Evolutionary conservation across 2,888 invertebrate genomes (phyloP).

Genomic region (Camponotus fellah): DNA sequence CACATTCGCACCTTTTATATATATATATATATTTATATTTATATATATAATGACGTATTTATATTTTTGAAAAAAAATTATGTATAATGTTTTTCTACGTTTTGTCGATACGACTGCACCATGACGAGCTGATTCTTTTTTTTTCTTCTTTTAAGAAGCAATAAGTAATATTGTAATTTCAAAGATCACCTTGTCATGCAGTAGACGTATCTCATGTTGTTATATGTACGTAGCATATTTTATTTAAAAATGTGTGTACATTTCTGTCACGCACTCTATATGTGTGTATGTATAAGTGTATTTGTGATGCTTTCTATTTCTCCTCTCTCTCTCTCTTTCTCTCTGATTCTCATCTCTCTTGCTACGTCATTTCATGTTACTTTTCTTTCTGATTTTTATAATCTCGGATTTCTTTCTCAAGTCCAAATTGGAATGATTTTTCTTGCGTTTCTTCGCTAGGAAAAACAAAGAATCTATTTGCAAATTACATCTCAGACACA

Average conservation of each 20-base stretch:
- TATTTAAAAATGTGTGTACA: conserved; percentile 80
- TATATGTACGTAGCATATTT: conserved; percentile 75
- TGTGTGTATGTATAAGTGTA: conserved; percentile 60
- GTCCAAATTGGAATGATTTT: conserved; percentile 52
- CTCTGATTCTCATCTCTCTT: neutral
- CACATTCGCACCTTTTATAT: conserved; percentile 61
- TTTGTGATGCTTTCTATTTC: conserved; percentile 71
- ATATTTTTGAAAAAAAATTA: conserved; percentile 80
- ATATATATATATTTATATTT: conserved; percentile 66
- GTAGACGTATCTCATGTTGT: conserved; percentile 73
- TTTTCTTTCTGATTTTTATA: conserved; percentile 41
- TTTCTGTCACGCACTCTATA: conserved; percentile 44
- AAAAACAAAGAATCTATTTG: conserved; percentile 35
- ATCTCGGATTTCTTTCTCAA: conserved; percentile 15
- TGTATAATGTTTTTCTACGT: conserved; percentile 80
- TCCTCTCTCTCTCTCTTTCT: neutral
- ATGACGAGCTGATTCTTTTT: conserved; percentile 75
- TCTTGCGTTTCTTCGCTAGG: conserved; percentile 46
- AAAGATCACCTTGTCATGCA: conserved; percentile 75
- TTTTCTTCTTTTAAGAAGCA: conserved; percentile 34
- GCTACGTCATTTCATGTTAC: neutral
- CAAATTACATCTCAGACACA: conserved; percentile 58
- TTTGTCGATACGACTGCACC: conserved; percentile 76
- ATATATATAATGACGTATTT: conserved; percentile 79
- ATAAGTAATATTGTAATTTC: conserved; percentile 30